Conservation (phyloP, 2,113 vertebrate species). For the Mus musculus region GRCm39 chr16:4846001-4846500, state of each 20-base stretch:
- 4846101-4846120: background rate
- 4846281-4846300: background rate
- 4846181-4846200: background rate
- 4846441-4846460: background rate
- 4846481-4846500: background rate
- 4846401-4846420: background rate
- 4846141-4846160: background rate
- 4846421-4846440: conserved; percentile 2
- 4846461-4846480: background rate
- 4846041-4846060: background rate
- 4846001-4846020: background rate
- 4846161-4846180: background rate
- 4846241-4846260: background rate
- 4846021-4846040: background rate
- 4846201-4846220: background rate
- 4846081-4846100: background rate
- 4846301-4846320: background rate
- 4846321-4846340: background rate
- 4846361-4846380: background rate
- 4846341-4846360: background rate
- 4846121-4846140: background rate
- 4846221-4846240: no score
- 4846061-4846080: background rate
- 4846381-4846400: background rate
- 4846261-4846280: background rate